These are phyloP conservation scores for Acropora yongei DNA, from an alignment of 64 coral and sea anemone species.

Conservation along the genomic window DNA sequence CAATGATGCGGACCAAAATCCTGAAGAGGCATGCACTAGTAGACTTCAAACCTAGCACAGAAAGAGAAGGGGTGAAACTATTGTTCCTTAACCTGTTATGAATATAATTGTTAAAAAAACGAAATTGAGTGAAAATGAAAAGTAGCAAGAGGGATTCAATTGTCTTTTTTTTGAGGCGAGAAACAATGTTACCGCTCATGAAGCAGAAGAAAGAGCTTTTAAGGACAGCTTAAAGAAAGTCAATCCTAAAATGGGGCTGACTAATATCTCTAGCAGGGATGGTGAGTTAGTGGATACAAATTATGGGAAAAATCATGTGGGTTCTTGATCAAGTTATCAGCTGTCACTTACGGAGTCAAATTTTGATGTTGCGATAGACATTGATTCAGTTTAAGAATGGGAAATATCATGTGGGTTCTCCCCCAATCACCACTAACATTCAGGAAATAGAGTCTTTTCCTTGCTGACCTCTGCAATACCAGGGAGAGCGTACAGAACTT, in stretches of 20 bases:
- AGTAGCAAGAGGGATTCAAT: constrained; percentile 2
- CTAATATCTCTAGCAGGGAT: background rate
- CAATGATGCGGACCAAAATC: too few relatives aligned
- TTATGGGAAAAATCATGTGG: constrained; percentile 32
- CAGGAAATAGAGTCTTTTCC: constrained; percentile 10
- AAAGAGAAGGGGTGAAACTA: background rate
- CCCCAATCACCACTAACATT: background rate
- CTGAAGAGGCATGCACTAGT: too few relatives aligned
- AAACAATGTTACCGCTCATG: constrained; percentile 1
- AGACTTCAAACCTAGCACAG: too few relatives aligned
- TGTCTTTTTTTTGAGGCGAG: constrained; percentile 53
- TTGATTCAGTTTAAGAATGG: background rate
- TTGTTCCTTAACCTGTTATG: constrained; percentile 19
- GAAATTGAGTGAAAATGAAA: background rate
- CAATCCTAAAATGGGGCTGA: constrained; percentile 45
- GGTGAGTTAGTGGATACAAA: constrained; percentile 33
- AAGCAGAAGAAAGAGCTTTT: constrained; percentile 26
- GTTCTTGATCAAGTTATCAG: constrained; percentile 54
- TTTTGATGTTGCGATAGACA: constrained; percentile 15
- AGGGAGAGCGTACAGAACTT: background rate
- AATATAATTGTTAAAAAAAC: background rate
- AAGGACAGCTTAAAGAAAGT: constrained; percentile 31
- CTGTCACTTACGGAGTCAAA: constrained; percentile 14
- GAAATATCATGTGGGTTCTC: too few relatives aligned
- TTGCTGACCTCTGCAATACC: background rate